Base-by-base conservation (phyloP, 2,797 vertebrate genomes). In the Oreonectes daqikongensis region DNA sequence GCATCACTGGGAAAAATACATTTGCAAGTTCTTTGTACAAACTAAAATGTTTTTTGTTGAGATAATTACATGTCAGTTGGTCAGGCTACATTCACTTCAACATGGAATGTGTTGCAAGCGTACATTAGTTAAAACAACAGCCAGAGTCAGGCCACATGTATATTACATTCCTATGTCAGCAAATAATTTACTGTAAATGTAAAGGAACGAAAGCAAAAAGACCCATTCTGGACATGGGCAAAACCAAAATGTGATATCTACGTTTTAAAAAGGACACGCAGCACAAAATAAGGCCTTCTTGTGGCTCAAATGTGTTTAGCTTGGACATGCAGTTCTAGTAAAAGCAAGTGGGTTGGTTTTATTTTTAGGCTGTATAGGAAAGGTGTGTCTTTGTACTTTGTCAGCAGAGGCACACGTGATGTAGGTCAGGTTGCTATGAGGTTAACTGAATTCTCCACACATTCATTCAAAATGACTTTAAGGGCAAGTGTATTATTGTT, bases 331-430 rank as follows among this genome's bases (percentile, higher is more conserved):
- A 84, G 64, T 79, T 80, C 59, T 14, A 66, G 52, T 76, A 82
- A 77, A 83, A 53, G 80, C 82, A 12, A 71, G 55, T 57, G 67
- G 75, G 52, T 68, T 57, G 57, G 72, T 71, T 87, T 86, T 85
- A 88, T 90, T 90, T 80, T 85, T 84, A 78, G 79, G 55, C 81
- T 85, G 67, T 75, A 87, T 81, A 88, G 86, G 84, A 88, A 88
- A 90, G 90, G 88, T 86, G 88, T 89, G 90, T 86, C 87, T 82
- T 78, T 83, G 80, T 75, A 82, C 83, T 84, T 84, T 84, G 70
- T 83, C 79, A 81, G 63, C 81, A 75, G 52, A 73, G 77, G 85
- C 86, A 87, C 32, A 87, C 32, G 20, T 88, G 86, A 65, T 77
- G 72, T 42, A 38, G 64, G 66, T 57, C 65, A 72, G 71, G 64